A percentile compares a stretch with the other conserved stretches of the same genome.
Conservation (phyloP, 2,113 vertebrate species). For the Cyanocitta stelleri region DNA sequence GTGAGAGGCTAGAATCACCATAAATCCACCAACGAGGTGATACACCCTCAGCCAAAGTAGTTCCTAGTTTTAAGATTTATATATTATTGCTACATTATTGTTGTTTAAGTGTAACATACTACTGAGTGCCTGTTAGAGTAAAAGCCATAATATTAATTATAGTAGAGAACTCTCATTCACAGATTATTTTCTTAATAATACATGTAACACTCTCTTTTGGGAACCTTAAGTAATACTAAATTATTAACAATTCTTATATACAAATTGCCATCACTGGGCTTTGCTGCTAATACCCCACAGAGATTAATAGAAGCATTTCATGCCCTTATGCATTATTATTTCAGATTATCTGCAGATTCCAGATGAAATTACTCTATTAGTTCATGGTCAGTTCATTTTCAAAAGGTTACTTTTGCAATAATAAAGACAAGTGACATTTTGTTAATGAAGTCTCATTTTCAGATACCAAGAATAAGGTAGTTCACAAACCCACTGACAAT, state of each 20-base stretch:
- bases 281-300: background rate
- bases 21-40: background rate
- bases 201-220: background rate
- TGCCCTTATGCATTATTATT: background rate
- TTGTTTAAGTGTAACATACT: background rate
- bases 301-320: background rate
- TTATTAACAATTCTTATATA: conserved; percentile 9
- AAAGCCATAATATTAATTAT: background rate
- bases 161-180: background rate
- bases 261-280: background rate
- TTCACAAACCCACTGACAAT: background rate
- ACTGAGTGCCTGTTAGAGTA: background rate
- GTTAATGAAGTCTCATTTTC: conserved; percentile 3
- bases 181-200: background rate
- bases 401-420: conserved; percentile 18
- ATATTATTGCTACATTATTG: background rate
- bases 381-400: background rate
- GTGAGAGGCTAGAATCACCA: background rate
- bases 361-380: background rate
- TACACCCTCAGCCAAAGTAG: background rate
- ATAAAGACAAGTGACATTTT: conserved; percentile 26
- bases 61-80: background rate
- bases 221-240: conserved; percentile 7
- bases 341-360: conserved; percentile 12
- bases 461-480: background rate